Percentiles rank a stretch among this genome's conserved stretches.
Evolutionary conservation across 2,888 invertebrate species (phyloP).

Genomic region (Caradrina kadenii): DNA sequence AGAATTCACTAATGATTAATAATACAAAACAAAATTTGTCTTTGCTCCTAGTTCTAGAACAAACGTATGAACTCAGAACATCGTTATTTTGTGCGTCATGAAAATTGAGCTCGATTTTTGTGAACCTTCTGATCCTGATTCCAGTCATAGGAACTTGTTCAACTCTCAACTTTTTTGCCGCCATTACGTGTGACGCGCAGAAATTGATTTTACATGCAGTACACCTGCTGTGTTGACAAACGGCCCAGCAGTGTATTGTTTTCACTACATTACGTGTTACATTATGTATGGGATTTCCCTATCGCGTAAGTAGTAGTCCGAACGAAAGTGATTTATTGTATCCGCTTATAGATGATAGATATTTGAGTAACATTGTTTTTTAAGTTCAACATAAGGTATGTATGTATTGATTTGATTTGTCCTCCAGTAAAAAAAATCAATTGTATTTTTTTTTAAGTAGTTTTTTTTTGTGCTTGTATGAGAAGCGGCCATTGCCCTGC

Average conservation of each 20-base stretch:
- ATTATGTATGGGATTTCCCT: conserved; percentile 51
- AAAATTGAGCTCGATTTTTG: neutral
- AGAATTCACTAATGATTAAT: no score
- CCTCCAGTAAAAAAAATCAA: neutral
- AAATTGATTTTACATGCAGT: conserved; percentile 51
- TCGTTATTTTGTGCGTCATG: no score
- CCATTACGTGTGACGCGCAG: conserved; percentile 26
- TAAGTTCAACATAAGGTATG: neutral
- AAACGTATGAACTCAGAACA: no score
- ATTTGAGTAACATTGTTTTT: conserved; percentile 17
- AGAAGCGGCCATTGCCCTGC: no score
- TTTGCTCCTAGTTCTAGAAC: no score
- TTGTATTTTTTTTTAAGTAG: no score
- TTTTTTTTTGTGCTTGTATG: no score
- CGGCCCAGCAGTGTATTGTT: conserved; percentile 49
- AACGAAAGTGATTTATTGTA: conserved; percentile 52
- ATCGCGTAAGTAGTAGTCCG: conserved; percentile 21
- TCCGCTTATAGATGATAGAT: conserved; percentile 36
- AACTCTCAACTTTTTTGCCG: conserved; percentile 34
- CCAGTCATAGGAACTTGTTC: neutral
- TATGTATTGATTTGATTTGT: neutral
- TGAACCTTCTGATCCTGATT: conserved; percentile 19
- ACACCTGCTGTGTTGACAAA: conserved; percentile 56
- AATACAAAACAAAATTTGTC: no score
- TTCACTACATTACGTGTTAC: conserved; percentile 51